Evolutionary conservation across 2,888 invertebrate genomes (phyloP), one percentile per base, ranked within the genome.

Genomic region (Ornithoptera alexandrae): DNA sequence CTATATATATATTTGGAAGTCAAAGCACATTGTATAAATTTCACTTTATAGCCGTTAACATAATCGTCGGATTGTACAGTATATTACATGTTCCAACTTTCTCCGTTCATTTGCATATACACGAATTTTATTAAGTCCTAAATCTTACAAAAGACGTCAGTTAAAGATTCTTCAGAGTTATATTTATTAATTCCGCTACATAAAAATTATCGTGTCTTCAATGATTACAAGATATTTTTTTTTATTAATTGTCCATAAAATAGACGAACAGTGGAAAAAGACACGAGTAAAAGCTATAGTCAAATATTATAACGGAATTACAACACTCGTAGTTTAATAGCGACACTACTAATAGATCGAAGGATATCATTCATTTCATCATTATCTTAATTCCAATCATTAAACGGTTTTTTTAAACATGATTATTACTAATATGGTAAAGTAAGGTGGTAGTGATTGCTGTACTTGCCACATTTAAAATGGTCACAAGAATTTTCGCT

Each of bases 21-120:
- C 53, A n/a, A 42, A 46, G 53, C 61, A 68, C 50, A 60, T 12
- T 24, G 2, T 62, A 30, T 64, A 30, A 57, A 68, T 71, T 67
- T 71, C 57, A 68, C 63, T 64, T 67, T 36, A 64, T 59, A 56
- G 6, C 63, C 59, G 67, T 70, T 67, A 67, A 24, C 70, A 70
- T 70, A 67, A 70, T 67, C 24, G 53, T 30, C 59, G 42, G 58
- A 22, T 66, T 63, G 63, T 63, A 67, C 60, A 62, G 18, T 53
- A 67, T 63, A 64, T 67, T 63, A 60, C 53, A 57, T 20, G 61
- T 30, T 30, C 20, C 18, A 67, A 70, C 66, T 66, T 64, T 70
- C 63, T 60, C 60, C 20, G 17, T 53, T 24, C 2, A 60, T 60
- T 63, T 67, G 30, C 68, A 64, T 60, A 22, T 20, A 39, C 53